These are phyloP conservation scores for Cryptophagus acutangulus DNA, from an alignment of 2,888 invertebrate genomes.

Conservation along the genomic window DNA sequence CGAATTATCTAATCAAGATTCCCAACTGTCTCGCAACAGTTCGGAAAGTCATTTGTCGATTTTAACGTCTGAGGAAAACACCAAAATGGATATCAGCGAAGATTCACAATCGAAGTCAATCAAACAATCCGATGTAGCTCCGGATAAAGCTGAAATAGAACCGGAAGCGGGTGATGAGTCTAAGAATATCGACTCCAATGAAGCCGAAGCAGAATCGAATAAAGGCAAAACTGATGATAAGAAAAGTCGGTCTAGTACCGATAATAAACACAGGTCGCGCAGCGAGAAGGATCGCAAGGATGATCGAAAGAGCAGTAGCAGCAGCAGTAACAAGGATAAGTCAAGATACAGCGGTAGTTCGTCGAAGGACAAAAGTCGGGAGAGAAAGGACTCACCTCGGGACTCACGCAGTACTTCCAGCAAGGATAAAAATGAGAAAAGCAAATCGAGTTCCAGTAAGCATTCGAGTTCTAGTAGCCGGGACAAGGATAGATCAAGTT, in stretches of 20 bases:
- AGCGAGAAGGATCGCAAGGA: slow-evolving; percentile 34
- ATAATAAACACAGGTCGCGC: slow-evolving; percentile 9
- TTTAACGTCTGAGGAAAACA: slow-evolving; percentile 51
- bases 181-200: slow-evolving; percentile 12
- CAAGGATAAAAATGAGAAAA: slow-evolving; percentile 29
- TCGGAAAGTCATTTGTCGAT: slow-evolving; percentile 56
- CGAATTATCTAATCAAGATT: slow-evolving; percentile 54
- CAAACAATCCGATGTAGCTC: slow-evolving; percentile 13
- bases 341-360: slow-evolving; percentile 30
- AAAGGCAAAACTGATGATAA: slow-evolving; percentile 29
- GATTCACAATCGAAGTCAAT: slow-evolving; percentile 27
- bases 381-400: slow-evolving; percentile 27
- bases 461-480: slow-evolving; percentile 19
- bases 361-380: slow-evolving; percentile 29
- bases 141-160: neutral
- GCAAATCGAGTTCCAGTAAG: slow-evolving; percentile 12
- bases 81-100: slow-evolving; percentile 43
- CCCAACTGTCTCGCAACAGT: slow-evolving; percentile 59
- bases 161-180: slow-evolving; percentile 18
- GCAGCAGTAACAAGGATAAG: slow-evolving; percentile 30
- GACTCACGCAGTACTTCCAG: slow-evolving; percentile 28
- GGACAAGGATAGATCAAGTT: slow-evolving; percentile 23
- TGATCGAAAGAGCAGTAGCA: slow-evolving; percentile 38
- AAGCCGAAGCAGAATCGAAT: slow-evolving; percentile 28
- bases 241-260: slow-evolving; percentile 9